Conservation (phyloP, 1,140 invertebrate species). For the Frieseomelitta varia region DNA sequence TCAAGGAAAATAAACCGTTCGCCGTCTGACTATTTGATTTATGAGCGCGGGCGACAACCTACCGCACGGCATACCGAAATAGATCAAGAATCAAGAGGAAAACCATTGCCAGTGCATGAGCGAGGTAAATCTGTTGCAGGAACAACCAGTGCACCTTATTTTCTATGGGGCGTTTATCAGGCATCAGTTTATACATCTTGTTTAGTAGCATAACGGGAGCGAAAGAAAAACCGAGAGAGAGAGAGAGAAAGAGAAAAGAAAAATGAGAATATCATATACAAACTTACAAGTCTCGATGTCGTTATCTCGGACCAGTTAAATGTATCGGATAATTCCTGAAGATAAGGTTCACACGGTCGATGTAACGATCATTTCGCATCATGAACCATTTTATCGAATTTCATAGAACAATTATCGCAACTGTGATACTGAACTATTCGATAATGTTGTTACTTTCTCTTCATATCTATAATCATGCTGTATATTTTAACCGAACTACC, state of each 20-base stretch:
- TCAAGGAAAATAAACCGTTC: constrained; percentile 51
- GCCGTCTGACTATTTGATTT: constrained; percentile 66
- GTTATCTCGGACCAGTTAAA: constrained; percentile 47
- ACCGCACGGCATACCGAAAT: constrained; percentile 70
- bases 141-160: constrained; percentile 52
- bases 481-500: neutral
- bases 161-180: constrained; percentile 31
- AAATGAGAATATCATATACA: constrained; percentile 16
- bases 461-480: neutral
- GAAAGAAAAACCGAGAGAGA: constrained; percentile 2
- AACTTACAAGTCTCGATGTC: constrained; percentile 31
- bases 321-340: constrained; percentile 44
- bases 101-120: constrained; percentile 50
- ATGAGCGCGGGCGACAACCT: constrained; percentile 68
- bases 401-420: neutral
- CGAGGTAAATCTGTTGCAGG: constrained; percentile 53
- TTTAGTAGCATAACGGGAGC: constrained; percentile 36
- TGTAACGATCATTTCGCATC: constrained; percentile 25
- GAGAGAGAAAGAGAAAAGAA: neutral
- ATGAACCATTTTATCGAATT: neutral
- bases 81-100: constrained; percentile 58
- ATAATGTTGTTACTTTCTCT: neutral
- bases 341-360: constrained; percentile 47
- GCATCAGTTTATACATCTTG: constrained; percentile 27
- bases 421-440: neutral